Evolutionary conservation across 1,140 invertebrate genomes (phyloP), one percentile per base, ranked within the genome.

Genomic region (Pseudoatta argentina): DNA sequence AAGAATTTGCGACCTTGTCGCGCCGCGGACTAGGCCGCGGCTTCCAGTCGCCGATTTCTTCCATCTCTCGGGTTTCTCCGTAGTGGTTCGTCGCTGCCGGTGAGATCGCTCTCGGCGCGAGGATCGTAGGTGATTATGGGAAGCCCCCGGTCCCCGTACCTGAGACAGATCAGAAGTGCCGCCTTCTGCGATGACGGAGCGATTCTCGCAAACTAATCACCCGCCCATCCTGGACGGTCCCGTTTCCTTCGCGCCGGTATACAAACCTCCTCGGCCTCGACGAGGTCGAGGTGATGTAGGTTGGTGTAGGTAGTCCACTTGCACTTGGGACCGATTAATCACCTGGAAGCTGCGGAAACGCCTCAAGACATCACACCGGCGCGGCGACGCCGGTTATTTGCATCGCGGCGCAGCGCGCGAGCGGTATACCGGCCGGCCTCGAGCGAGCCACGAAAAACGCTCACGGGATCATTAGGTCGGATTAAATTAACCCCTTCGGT

Each of bases 131-230:
- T 90, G 89, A 90, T 90, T 90, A 90, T 85, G 89, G 88, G 88
- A 89, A 89, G 89, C 67, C 88, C 85, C 79, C 44, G 83, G 73
- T 88, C 85, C 87, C 66, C 55, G 66, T 48, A 59, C 88, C 87
- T 51, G 86, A 87, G 88, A 75, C 89, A 91, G 89, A 91, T 91
- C 90, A 91, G 89, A 91, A 78, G 82, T 86, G 90, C 90, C 89
- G 90, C 85, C 89, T 89, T 89, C 51, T 85, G 88, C 90, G 90
- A 91, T 91, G 90, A 91, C 90, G 88, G 90, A 91, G 90, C 90
- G 90, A 89, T 91, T 90, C 73, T 72, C 76, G 90, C 90, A 64
- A 91, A 91, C 91, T 91, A 91, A 91, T 91, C 90, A 87, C 90
- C 90, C 86, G 89, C 82, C 87, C 73, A 75, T 85, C 89, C 69